A percentile compares a stretch with the other conserved stretches of the same genome.
phyloP scores from a whole-genome alignment of 2,888 invertebrate species.

The Caenorhabditis wallacei region DNA sequence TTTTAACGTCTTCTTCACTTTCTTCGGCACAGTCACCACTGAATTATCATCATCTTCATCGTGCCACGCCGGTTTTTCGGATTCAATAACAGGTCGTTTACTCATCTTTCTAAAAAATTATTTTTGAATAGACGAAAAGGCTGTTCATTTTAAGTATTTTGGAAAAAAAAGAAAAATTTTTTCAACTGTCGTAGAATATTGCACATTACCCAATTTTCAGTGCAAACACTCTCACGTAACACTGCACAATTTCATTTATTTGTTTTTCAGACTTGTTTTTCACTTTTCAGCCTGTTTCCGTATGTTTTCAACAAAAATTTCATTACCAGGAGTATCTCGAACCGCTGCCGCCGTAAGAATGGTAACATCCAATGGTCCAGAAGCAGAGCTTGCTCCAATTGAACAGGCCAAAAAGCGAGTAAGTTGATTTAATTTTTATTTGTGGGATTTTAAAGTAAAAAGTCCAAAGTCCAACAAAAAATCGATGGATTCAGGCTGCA shows the following conservation, averaged over 20 bases:
- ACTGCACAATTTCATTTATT: conserved; percentile 32
- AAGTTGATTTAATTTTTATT: not conserved
- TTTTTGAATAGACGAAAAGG: conserved; percentile 15
- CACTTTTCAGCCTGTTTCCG: not conserved
- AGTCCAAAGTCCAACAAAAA: not conserved
- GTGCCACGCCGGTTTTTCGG: conserved; percentile 63
- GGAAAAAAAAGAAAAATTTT: conserved; percentile 6
- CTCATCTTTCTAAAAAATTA: conserved; percentile 29
- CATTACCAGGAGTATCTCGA: conserved; percentile 29
- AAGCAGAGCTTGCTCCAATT: conserved; percentile 58
- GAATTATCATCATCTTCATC: conserved; percentile 68
- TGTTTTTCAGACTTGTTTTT: conserved; percentile 49
- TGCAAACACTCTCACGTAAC: conserved; percentile 43
- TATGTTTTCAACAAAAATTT: conserved; percentile 50
- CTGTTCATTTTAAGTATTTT: not conserved
- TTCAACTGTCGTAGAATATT: conserved; percentile 22
- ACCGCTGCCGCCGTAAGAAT: conserved; percentile 22
- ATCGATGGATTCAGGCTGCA: conserved; percentile 42
- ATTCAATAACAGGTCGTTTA: conserved; percentile 45
- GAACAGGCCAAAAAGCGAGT: conserved; percentile 64
- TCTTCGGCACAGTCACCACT: conserved; percentile 57
- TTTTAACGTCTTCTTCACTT: conserved; percentile 60
- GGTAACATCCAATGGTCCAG: conserved; percentile 49
- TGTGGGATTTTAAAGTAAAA: not conserved
- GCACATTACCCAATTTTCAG: conserved; percentile 17